Base-by-base conservation (phyloP, 2,797 vertebrate genomes). In the Serranus cabrilla region DNA sequence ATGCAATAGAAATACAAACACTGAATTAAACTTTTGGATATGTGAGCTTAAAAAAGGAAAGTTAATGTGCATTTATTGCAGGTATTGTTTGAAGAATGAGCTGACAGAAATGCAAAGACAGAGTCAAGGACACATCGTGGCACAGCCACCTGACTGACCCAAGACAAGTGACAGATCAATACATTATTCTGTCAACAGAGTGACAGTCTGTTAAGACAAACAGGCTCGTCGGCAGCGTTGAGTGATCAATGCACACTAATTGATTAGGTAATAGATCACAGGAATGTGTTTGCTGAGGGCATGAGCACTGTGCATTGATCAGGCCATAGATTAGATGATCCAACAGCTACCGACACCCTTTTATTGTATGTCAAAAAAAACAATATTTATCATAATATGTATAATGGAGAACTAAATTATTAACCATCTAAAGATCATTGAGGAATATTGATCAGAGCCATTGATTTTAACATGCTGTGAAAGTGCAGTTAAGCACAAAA, bases 251-350 rank as follows among this genome's bases (percentile, higher is more conserved):
- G 40, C 37, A 50, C 2, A 42, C 34, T 50, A 46, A 81, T 39
- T 74, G 75, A 85, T 85, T 40, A 61, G n/a, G 55, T 71, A 52
- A 84, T 51, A 9, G 18, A 66, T 72, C 43, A 70, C 4, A 60
- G 21, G 11, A 71, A 46, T 14, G 47, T 46, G 18, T 71, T 54
- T 71, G 45, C 34, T 43, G 21, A 74, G 42, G 39, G 60, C 5
- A 12, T 8, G 2, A 34, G 39, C 14, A 67, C n/a, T 14, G 9
- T 43, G 25, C 25, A 71, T 27, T 27, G 27, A 27, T 27, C 54
- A 27, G 13, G 43, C 20, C 12, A 27, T 20, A 3, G 47, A 67
- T 58, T 49, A 50, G 18, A 59, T 21, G 2, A 76, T 62, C 25
- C 6, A 14, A 25, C 4, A 7, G 45, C 43, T 54, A 20, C 21